These are phyloP conservation scores for Clarias fuscus DNA, from an alignment of 2,797 vertebrate species.

Conservation along the genomic window DNA sequence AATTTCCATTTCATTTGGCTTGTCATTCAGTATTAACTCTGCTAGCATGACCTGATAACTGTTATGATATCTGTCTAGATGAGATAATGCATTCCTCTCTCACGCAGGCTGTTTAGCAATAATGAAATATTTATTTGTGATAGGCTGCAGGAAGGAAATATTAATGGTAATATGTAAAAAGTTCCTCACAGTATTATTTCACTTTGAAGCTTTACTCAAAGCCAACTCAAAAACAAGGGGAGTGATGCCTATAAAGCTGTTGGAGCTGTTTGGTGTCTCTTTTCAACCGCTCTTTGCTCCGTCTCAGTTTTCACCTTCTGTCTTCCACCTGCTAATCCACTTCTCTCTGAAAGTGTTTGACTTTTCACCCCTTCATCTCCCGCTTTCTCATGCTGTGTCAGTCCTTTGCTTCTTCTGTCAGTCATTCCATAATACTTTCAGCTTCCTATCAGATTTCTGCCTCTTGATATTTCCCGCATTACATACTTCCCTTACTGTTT, in stretches of 20 bases:
- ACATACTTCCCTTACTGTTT: not conserved
- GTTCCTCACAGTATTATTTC: not conserved
- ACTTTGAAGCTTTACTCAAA: not conserved
- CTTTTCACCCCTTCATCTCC: conserved; percentile 23
- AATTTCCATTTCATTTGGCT: conserved; percentile 27
- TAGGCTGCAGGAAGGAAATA: no score
- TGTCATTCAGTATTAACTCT: conserved; percentile 20
- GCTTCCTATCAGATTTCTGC: conserved; percentile 21
- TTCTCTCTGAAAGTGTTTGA: conserved; percentile 26
- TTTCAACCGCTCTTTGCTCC: conserved; percentile 3
- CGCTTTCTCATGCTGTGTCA: not conserved
- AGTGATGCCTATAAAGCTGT: not conserved
- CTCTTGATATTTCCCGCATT: conserved; percentile 8
- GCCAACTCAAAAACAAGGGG: not conserved
- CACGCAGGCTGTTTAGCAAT: not conserved
- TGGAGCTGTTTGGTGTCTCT: conserved; percentile 19
- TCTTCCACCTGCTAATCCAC: conserved; percentile 43
- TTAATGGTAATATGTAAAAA: not conserved
- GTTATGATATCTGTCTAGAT: conserved; percentile 24
- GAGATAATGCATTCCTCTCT: not conserved
- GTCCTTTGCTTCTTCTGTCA: conserved; percentile 23
- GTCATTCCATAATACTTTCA: conserved; percentile 30
- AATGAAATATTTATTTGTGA: not conserved
- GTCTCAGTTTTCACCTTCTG: conserved; percentile 37
- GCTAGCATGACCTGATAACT: conserved; percentile 1